Evolutionary conservation across 2,113 vertebrate species (phyloP), one percentile per base, ranked within the genome.

Genomic region (Agelaius tricolor): DNA sequence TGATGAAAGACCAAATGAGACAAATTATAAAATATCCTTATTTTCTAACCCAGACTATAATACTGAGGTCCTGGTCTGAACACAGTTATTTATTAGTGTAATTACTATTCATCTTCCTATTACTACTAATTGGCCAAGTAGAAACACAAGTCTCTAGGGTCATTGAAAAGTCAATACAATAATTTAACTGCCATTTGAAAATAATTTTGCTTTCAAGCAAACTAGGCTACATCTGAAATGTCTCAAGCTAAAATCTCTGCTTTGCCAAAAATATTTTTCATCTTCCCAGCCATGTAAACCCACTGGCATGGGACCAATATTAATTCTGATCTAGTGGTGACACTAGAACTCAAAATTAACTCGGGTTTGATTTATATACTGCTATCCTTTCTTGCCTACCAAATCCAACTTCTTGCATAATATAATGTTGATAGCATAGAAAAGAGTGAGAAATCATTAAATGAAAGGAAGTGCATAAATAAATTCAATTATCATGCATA

Each of bases 401-500:
- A 97, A 95, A 93, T 95, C 92, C 84, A 95, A 65, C 80, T 81
- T 96, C 96, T 96, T 83, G 61, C 68, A 89, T 92, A 95, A 68
- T 80, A 93, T 46, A 96, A 95, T 94, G 96, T 97, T 97, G 95
- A 88, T 97, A 97, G 95, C 93, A 94, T 57, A 97, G 92, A 96
- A 93, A 94, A 97, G 95, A 97, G 97, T 58, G 97, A 95, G 96
- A 98, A 98, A 98, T 97, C 96, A 96, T 97, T 98, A 97, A 98
- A 97, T 97, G 97, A 97, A 97, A 98, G 96, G 95, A 98, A 98
- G 97, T 98, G 96, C 97, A 97, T 97, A 98, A 97, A 97, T 96
- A 98, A 98, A 98, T 98, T 97, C 97, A 97, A 97, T 98, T 97
- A 98, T 96, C 97, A 98, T 98, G 98, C 98, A 98, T 97, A 97